phyloP scores from a whole-genome alignment of 2,888 invertebrate genomes.

The Arctia plantaginis region DNA sequence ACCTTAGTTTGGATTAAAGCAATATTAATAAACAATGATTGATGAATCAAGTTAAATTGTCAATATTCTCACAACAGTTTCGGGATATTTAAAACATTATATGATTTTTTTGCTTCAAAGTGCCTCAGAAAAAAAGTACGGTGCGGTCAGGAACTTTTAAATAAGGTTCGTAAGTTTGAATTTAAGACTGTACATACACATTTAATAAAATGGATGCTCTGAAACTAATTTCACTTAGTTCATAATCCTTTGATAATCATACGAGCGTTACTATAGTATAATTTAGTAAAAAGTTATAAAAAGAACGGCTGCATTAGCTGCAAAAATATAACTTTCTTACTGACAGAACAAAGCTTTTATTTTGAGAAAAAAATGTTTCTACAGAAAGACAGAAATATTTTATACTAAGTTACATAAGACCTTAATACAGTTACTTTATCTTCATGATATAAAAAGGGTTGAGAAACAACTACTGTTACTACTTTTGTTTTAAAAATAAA shows the following conservation, averaged over 20 bases:
- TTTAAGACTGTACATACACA: too few species aligned
- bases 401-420: constrained; percentile 1
- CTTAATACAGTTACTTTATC: constrained; percentile 2
- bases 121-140: too few species aligned
- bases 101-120: not conserved
- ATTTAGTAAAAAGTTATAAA: not conserved
- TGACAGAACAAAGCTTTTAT: not conserved
- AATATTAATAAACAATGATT: constrained; percentile 26
- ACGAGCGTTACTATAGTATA: not conserved
- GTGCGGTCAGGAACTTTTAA: not conserved
- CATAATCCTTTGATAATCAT: not conserved
- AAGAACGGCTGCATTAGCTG: not conserved
- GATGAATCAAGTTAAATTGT: not conserved
- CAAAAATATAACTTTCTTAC: not conserved
- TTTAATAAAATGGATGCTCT: not conserved
- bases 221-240: not conserved
- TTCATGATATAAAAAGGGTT: not conserved
- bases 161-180: not conserved
- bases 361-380: constrained; percentile 1
- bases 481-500: constrained; percentile 7
- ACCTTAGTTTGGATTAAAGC: constrained; percentile 32
- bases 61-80: not conserved
- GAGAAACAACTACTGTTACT: not conserved
- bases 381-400: constrained; percentile 2
- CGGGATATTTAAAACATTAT: not conserved